Percentiles rank a stretch among this genome's conserved stretches.
Conservation (phyloP, 2,113 vertebrate genomes). For the Empidonax alnorum region DNA sequence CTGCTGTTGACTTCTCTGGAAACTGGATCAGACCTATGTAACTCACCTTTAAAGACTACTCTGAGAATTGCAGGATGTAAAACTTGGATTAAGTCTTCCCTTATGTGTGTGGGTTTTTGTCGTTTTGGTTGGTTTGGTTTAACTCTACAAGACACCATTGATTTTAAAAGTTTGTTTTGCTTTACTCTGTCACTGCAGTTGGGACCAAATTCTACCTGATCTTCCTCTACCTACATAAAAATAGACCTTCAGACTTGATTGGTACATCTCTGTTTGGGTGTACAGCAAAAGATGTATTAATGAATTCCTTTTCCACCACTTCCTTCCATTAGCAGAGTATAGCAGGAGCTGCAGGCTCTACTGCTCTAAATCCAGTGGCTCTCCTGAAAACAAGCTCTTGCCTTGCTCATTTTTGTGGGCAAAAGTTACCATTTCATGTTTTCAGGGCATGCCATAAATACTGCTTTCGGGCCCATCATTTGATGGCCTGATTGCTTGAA, state of each 20-base stretch:
- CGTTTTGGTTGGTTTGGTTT: background rate
- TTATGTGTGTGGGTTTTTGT: fast-evolving
- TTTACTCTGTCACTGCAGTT: background rate
- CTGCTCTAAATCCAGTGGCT: background rate
- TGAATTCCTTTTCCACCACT: fast-evolving
- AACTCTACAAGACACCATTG: fast-evolving
- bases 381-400: background rate
- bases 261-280: background rate
- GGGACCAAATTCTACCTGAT: background rate
- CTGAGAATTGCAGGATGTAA: background rate
- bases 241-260: background rate
- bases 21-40: background rate
- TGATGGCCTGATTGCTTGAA: background rate
- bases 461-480: background rate
- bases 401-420: background rate
- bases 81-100: background rate
- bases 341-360: background rate
- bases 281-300: background rate
- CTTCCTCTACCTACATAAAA: background rate
- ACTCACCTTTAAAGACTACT: background rate
- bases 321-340: background rate
- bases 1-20: background rate
- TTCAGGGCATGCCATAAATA: background rate
- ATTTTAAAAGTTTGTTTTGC: background rate
- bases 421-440: background rate